Evolutionary conservation across 2,888 invertebrate genomes (phyloP), one percentile per base, ranked within the genome.

Genomic region (Drosophila anomelani): DNA sequence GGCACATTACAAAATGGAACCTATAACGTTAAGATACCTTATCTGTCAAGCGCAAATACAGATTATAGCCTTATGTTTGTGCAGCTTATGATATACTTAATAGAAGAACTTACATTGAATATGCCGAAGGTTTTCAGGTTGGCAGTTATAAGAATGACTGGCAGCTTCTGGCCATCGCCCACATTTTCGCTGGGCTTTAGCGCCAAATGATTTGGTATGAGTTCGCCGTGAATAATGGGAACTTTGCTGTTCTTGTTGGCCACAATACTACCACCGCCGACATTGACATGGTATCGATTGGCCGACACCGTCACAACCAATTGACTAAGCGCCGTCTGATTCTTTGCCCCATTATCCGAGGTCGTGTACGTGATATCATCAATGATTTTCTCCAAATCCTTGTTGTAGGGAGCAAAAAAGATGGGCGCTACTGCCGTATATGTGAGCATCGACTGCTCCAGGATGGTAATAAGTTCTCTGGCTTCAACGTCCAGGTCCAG

Each of bases 61-160:
- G 51, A 51, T 34, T 34, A 34, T 9, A 15, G 34, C 34, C 51
- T 6, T 3, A 51, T 20, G 51, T 36, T 23, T 23, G 20, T 10
- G 23, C 9, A 36, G 15, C 9, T 53, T 36, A 6, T 34, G 7
- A 15, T 23, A 57, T 12, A 8, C 4, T 7, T 36, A 4, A 10
- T 26, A 10, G 17, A 17, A 17, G 5, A n/a, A 94, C 95, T 95
- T 93, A 98, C 99, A 64, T 99, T 98, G 32, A 97, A 96, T 64
- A 97, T 93, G 56, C 97, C 97, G 85, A 96, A 95, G 20, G 98
- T 96, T 91, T 99, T 99, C 87, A 99, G 98, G 93, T 99, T 97
- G 0, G 99, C 97, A 6, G 98, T 97, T 57, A 99, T 93, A 3
- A 97, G 95, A 76, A 99, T 96, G 10, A 98, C 97, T 59, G 98